Base-by-base conservation (phyloP, 2,888 invertebrate genomes). In the Limnephilus marmoratus region DNA sequence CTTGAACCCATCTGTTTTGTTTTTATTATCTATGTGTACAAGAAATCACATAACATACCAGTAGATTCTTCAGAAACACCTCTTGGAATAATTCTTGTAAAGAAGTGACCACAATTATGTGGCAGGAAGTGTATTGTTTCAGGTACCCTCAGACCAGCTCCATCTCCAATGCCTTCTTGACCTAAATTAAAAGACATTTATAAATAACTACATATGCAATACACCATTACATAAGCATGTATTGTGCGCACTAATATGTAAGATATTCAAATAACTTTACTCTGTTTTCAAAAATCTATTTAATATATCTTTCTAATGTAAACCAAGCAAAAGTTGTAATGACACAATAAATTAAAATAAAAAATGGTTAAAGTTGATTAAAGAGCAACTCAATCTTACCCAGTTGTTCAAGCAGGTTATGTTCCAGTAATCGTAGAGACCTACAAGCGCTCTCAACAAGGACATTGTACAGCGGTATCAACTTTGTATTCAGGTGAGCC, bases 81-180 rank as follows among this genome's bases (percentile, higher is more conserved):
- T 94, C 97, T 96, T 29, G 98, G 97, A 94, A 98, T 97, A 85
- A 98, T 96, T 94, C 97, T 96, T 15, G 98, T 98, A 34, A 98
- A 95, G 94, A 98, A 97, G 95, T 98, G 98, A 1, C 98, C 98
- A 94, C 98, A 96, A 93, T 97, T 97, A 93, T 95, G 95, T 18
- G 98, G 97, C 93, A 97, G 97, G 94, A 98, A 98, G 95, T 99
- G 98, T 94, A 97, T 97, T 85, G 97, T 97, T 95, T 97, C 96
- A 29, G 98, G 97, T 90, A 97, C 95, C 93, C 96, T 95, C n/a
- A 97, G 94, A 9, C 95, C 95, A 18, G 96, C 95, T 41, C 96
- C 95, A 93, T 96, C 96, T 2, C 96, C 96, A 91, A 96, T 96
- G 91, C 96, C 96, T 95, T 96, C 96, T 94, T 96, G 96, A 93